These are phyloP conservation scores for Phenganax stokvisi DNA, from an alignment of 92 coral and sea anemone genomes.

Conservation along the genomic window DNA sequence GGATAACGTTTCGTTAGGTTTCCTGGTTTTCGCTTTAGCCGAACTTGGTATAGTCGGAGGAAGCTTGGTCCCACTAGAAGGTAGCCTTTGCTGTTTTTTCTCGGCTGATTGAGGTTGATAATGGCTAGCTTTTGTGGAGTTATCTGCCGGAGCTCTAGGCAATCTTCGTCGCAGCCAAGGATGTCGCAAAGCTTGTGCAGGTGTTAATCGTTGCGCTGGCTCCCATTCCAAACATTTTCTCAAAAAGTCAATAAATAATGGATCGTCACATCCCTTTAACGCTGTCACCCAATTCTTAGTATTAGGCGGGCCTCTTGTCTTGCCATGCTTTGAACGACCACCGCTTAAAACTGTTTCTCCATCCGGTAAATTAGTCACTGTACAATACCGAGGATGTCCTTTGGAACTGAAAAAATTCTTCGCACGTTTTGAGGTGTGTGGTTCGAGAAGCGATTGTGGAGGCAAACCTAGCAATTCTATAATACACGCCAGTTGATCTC, in stretches of 20 bases:
- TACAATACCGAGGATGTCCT: constrained; percentile 94
- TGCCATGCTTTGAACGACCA: constrained; percentile 97
- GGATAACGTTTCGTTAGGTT: constrained; percentile 57
- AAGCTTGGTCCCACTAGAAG: constrained; percentile 70
- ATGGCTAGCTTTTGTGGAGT: constrained; percentile 29
- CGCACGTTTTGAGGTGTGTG: constrained; percentile 68
- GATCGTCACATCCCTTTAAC: constrained; percentile 89
- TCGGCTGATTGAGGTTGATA: constrained; percentile 54
- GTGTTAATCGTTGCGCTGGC: constrained; percentile 82
- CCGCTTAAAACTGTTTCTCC: constrained; percentile 84
- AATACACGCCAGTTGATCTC: constrained; percentile 92
- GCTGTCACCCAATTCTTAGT: constrained; percentile 77
- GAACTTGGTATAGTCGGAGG: constrained; percentile 93
- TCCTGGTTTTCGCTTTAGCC: constrained; percentile 69
- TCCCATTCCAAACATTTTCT: constrained; percentile 95
- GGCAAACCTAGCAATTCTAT: constrained; percentile 85
- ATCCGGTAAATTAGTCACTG: constrained; percentile 85
- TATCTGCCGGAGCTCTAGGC: constrained; percentile 85
- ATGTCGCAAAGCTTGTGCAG: constrained; percentile 93
- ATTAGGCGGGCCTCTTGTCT: constrained; percentile 86
- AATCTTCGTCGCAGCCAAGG: constrained; percentile 89
- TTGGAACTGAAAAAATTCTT: constrained; percentile 92
- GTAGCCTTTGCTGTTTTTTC: constrained; percentile 49
- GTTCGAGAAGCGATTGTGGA: constrained; percentile 68
- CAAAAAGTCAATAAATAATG: constrained; percentile 81